Percentiles rank a stretch among this genome's conserved stretches.
These are phyloP conservation scores for Hypsopygia costalis DNA, from an alignment of 2,888 invertebrate species.

Conservation along the genomic window DNA sequence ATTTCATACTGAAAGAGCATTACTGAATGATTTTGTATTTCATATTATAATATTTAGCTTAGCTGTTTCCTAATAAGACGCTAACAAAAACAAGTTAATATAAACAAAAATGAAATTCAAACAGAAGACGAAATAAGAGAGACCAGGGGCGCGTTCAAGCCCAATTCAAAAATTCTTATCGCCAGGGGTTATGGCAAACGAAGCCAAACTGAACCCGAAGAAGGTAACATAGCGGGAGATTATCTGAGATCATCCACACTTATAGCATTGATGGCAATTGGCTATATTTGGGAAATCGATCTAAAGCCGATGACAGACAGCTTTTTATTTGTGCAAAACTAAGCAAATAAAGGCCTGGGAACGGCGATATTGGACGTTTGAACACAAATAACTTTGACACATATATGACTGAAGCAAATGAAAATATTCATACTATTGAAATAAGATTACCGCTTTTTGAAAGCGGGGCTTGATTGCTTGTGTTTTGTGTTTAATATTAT, in stretches of 20 bases:
- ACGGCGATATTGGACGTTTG: constrained; percentile 4
- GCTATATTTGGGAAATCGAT: constrained; percentile 21
- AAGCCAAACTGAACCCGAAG: constrained; percentile 17
- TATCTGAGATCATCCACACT: constrained; percentile 1
- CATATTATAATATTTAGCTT: too few species aligned
- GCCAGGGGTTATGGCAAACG: constrained; percentile 64
- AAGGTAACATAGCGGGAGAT: constrained; percentile 3
- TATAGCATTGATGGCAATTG: constrained; percentile 12
- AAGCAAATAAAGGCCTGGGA: constrained; percentile 10
- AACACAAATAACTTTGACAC: background rate
- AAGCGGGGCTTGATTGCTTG: too few species aligned
- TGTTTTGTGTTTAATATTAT: too few species aligned
- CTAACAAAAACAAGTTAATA: too few species aligned
- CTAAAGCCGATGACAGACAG: constrained; percentile 17
- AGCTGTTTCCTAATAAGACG: too few species aligned
- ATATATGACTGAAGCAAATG: background rate
- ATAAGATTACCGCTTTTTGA: too few species aligned
- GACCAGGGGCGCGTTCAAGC: constrained; percentile 60
- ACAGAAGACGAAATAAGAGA: constrained; percentile 69
- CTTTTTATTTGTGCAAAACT: constrained; percentile 5
- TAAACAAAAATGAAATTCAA: constrained; percentile 41
- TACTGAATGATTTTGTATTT: too few species aligned
- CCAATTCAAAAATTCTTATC: constrained; percentile 61
- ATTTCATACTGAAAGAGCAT: too few species aligned
- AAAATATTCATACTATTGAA: background rate